Evolutionary conservation across 1,140 invertebrate species (phyloP).

Genomic region (Polypedilum pembai): DNA sequence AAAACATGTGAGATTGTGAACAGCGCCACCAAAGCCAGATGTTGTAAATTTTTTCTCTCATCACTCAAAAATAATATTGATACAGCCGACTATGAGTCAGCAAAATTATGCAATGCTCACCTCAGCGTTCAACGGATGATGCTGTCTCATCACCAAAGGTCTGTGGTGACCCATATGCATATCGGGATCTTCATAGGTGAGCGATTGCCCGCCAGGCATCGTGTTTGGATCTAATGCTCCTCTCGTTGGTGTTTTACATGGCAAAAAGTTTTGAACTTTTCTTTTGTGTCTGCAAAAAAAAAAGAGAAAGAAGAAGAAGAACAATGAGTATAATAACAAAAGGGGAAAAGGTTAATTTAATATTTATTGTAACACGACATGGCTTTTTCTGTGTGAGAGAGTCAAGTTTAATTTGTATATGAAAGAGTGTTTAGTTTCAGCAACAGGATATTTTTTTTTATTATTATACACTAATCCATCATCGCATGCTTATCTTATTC

Average conservation of each 20-base stretch:
- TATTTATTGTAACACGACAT: not conserved
- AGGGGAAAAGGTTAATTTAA: not conserved
- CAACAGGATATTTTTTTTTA: constrained; percentile 15
- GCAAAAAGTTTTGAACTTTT: constrained; percentile 62
- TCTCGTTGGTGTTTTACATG: constrained; percentile 58
- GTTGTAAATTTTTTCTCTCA: not conserved
- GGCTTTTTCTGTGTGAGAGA: too few species aligned
- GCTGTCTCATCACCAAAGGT: constrained; percentile 41
- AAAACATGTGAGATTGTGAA: not conserved
- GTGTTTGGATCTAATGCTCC: constrained; percentile 44
- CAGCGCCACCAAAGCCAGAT: not conserved
- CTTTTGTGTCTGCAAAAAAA: constrained; percentile 57
- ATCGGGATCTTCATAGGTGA: constrained; percentile 56
- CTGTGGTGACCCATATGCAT: constrained; percentile 40
- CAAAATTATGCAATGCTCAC: constrained; percentile 36
- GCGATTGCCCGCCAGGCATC: constrained; percentile 39
- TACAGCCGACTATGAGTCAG: not conserved
- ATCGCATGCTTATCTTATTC: not conserved
- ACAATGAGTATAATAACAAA: not conserved
- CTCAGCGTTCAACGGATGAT: constrained; percentile 40
- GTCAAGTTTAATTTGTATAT: not conserved
- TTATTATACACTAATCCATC: not conserved
- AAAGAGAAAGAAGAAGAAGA: constrained; percentile 30
- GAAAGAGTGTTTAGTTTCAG: not conserved
- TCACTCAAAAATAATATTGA: not conserved